A percentile compares a stretch with the other conserved stretches of the same genome.
These are phyloP conservation scores for Papilio polytes DNA, from an alignment of 1,140 invertebrate species.

Conservation along the genomic window DNA sequence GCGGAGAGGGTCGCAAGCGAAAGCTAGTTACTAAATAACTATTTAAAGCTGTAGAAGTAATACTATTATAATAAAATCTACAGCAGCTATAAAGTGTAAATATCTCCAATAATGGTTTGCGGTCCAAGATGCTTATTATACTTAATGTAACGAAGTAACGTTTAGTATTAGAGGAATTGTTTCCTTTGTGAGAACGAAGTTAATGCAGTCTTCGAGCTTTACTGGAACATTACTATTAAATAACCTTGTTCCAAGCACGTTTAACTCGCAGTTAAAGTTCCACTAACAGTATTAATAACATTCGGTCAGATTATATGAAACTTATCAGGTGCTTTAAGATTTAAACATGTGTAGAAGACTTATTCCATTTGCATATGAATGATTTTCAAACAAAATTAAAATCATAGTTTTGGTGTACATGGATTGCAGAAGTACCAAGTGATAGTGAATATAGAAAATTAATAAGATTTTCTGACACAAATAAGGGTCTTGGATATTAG, in stretches of 20 bases:
- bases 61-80: neutral
- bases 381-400: neutral
- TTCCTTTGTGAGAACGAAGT: slow-evolving; percentile 5
- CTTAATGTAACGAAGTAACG: neutral
- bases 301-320: neutral
- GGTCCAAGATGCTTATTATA: slow-evolving; percentile 12
- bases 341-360: neutral
- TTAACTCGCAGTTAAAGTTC: slow-evolving; percentile 22
- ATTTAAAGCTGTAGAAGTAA: neutral
- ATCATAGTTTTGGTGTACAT: neutral
- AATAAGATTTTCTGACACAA: too few species aligned
- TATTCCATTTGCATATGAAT: neutral
- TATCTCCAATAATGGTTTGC: neutral
- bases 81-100: slow-evolving; percentile 1
- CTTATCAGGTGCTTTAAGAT: neutral
- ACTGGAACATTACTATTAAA: slow-evolving; percentile 23
- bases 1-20: neutral
- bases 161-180: slow-evolving; percentile 6
- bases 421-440: too few species aligned
- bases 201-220: slow-evolving; percentile 26
- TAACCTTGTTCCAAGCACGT: slow-evolving; percentile 14
- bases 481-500: too few species aligned
- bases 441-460: too few species aligned
- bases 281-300: neutral
- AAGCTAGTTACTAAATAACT: neutral